Evolutionary conservation across 2,113 vertebrate genomes (phyloP).

Genomic region (Calyptomena viridis): DNA sequence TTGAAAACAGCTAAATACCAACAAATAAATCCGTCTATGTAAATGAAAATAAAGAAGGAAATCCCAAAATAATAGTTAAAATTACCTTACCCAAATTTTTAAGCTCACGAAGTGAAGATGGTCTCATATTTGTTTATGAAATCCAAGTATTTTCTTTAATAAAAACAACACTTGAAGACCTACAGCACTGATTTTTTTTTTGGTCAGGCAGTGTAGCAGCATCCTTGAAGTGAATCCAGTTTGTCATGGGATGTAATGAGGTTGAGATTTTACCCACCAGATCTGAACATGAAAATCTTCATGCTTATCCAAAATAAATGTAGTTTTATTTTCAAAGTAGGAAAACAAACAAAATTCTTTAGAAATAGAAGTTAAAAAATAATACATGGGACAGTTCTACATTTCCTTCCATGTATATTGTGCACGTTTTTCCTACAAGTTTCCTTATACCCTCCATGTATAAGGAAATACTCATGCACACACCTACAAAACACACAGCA

Average conservation of each 20-base stretch:
- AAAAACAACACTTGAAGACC: not conserved
- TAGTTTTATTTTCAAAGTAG: not conserved
- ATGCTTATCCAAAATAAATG: not conserved
- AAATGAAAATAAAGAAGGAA: not conserved
- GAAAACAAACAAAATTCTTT: not conserved
- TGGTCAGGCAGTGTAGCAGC: not conserved
- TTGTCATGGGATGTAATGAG: not conserved
- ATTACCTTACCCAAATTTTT: not conserved
- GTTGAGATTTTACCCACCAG: not conserved
- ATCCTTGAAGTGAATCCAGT: not conserved
- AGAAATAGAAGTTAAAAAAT: not conserved
- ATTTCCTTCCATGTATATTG: not conserved
- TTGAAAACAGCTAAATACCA: not conserved
- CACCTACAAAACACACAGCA: not conserved
- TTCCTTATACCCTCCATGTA: not conserved
- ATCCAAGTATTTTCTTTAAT: not conserved
- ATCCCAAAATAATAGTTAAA: not conserved
- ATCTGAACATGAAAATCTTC: not conserved
- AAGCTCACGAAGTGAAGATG: not conserved
- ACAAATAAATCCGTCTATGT: accelerated
- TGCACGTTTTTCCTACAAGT: not conserved
- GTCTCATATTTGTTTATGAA: not conserved
- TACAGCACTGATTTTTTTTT: not conserved
- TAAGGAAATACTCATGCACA: not conserved
- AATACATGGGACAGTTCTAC: not conserved